Percentiles rank a stretch among this genome's conserved stretches.
Conservation (phyloP, 1,140 invertebrate genomes). For the Phthorimaea operculella region DNA sequence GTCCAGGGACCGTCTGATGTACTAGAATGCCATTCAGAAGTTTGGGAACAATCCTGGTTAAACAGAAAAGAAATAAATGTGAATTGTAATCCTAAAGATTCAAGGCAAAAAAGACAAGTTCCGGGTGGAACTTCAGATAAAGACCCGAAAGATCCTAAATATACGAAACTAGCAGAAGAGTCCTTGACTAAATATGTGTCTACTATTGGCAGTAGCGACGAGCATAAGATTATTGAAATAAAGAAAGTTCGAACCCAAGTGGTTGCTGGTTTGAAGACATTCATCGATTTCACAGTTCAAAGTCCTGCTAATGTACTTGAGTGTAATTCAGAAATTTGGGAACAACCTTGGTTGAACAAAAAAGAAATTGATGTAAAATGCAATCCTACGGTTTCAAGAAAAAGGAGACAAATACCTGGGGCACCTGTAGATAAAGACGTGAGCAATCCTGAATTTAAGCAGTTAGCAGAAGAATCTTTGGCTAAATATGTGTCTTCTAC, state of each 20-base stretch:
- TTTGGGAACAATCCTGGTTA: conserved; percentile 26
- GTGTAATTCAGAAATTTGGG: conserved; percentile 31
- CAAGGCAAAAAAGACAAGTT: no score
- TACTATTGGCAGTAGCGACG: no score
- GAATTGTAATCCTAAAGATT: conserved; percentile 15
- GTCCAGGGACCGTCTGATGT: conserved; percentile 1
- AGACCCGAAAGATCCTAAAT: no score
- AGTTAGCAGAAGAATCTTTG: conserved; percentile 2
- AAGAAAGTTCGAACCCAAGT: no score
- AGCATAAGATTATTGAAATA: no score
- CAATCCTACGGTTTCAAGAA: conserved; percentile 10
- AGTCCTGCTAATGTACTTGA: conserved; percentile 10
- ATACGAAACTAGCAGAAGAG: no score
- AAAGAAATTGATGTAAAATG: conserved; percentile 25
- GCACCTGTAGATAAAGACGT: not conserved
- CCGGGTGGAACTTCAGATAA: no score
- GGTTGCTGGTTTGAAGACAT: no score
- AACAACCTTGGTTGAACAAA: conserved; percentile 19
- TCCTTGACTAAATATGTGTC: no score
- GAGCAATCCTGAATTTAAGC: conserved; percentile 14
- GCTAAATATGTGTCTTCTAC: conserved; percentile 31
- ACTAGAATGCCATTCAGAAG: conserved; percentile 25
- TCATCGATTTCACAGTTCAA: not conserved
- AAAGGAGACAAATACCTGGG: no score
- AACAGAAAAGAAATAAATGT: conserved; percentile 22